Percentiles rank a stretch among this genome's conserved stretches.
These are phyloP conservation scores for Protonibea diacanthus DNA, from an alignment of 2,797 vertebrate genomes.

Conservation along the genomic window DNA sequence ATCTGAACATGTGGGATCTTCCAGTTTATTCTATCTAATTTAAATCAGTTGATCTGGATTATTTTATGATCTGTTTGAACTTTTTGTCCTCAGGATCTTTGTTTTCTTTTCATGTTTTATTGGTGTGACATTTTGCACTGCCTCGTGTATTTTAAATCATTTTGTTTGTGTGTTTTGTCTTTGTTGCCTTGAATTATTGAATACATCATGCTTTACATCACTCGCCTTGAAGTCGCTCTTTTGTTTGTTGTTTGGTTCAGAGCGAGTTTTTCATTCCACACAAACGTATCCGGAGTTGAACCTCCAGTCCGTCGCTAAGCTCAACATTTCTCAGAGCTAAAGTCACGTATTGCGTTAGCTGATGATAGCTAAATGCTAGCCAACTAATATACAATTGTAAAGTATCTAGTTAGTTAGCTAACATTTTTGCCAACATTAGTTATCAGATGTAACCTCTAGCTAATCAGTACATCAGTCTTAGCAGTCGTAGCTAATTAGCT, in stretches of 20 bases:
- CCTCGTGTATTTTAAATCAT: conserved; percentile 79
- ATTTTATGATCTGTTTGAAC: conserved; percentile 72
- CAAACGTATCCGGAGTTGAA: background rate
- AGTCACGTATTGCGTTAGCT: no score
- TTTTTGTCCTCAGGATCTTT: conserved; percentile 86
- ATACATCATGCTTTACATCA: conserved; percentile 84
- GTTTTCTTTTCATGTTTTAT: conserved; percentile 80
- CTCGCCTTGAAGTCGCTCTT: conserved; percentile 72
- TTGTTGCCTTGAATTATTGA: conserved; percentile 85
- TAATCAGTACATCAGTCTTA: no score
- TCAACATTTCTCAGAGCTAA: conserved; percentile 30
- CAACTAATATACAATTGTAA: no score
- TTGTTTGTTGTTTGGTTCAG: conserved; percentile 64
- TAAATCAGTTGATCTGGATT: conserved; percentile 78
- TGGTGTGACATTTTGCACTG: conserved; percentile 88
- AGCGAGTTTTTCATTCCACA: conserved; percentile 61
- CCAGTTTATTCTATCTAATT: conserved; percentile 79
- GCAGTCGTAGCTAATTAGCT: no score
- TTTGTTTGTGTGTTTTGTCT: conserved; percentile 68
- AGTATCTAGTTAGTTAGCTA: no score
- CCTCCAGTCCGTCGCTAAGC: background rate
- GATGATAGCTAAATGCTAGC: no score
- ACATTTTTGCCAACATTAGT: no score
- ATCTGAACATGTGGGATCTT: conserved; percentile 72
- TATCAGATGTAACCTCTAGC: no score